Base-by-base conservation (phyloP, 2,113 vertebrate genomes). In the Ciconia boyciana region DNA sequence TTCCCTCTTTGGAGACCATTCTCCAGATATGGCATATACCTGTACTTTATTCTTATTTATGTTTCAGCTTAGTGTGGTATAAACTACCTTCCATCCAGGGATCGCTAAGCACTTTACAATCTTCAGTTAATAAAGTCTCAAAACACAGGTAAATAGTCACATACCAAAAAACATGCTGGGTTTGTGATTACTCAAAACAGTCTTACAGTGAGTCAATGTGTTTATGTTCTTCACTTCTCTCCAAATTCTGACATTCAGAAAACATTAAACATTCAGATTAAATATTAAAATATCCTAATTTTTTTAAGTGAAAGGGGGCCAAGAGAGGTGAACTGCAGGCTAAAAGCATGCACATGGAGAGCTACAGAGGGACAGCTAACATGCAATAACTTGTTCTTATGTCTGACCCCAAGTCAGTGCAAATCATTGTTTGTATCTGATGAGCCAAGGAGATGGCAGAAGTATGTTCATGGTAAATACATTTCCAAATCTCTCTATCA, bases 41-140 rank as follows among this genome's bases (percentile, higher is more conserved):
- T 83, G 31, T 81, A 60, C 48, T 80, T 94, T 80, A 91, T 70
- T 79, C 54, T 93, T 95, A 93, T 95, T 95, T 95, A 95, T 95
- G 78, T 32, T 95, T 91, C 85, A 90, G 78, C 75, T 90, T 93
- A 95, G 75, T 62, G 60, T 77, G 32, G 43, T 62, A 74, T 91
- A 91, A 94, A 77, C 65, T 85, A 87, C 55, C 18, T 77, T 91
- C 49, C 26, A 70, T 26, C 64, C 78, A 78, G 93, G 81, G 91
- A 97, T 94, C 10, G 0, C 70, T 94, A 91, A 91, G 69, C 87
- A 76, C 72, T 94, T 93, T 62, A 55, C 68, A 80, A 62, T 83
- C 64, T 85, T 77, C 75, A 70, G 62, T 88, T 95, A 94, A 83
- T 76, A 93, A 80, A 87, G 24, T 93, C 87, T 95, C 87, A 85